phyloP scores from a whole-genome alignment of 2,797 vertebrate genomes.

The Gallinago stenura region DNA sequence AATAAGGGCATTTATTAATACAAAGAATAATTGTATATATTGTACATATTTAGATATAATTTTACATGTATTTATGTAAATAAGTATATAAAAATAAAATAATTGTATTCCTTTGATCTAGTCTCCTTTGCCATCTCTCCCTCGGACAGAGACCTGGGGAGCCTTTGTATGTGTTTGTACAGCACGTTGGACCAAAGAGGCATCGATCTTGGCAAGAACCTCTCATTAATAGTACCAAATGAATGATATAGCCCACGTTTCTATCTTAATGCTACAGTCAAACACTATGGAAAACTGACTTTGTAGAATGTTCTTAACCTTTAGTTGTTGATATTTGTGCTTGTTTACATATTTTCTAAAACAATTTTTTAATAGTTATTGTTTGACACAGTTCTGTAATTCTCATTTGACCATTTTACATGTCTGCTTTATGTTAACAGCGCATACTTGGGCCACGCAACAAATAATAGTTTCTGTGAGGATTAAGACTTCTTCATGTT shows the following conservation, averaged over 20 bases:
- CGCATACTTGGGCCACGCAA: not conserved
- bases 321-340: not conserved
- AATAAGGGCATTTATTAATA: not conserved
- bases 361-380: not conserved
- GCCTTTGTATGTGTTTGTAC: not conserved
- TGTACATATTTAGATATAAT: not conserved
- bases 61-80: not conserved
- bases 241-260: not conserved
- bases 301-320: not conserved
- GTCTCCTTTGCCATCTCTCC: not conserved
- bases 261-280: not conserved
- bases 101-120: not conserved
- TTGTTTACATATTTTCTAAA: not conserved
- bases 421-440: not conserved
- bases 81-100: not conserved
- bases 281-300: not conserved
- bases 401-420: not conserved
- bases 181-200: not conserved
- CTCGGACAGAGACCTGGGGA: not conserved
- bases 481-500: not conserved
- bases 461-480: not conserved
- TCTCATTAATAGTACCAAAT: not conserved
- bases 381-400: not conserved
- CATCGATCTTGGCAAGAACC: not conserved
- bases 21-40: not conserved